These are phyloP conservation scores for Drosophila sucinea DNA, from an alignment of 1,140 invertebrate species.

Conservation along the genomic window DNA sequence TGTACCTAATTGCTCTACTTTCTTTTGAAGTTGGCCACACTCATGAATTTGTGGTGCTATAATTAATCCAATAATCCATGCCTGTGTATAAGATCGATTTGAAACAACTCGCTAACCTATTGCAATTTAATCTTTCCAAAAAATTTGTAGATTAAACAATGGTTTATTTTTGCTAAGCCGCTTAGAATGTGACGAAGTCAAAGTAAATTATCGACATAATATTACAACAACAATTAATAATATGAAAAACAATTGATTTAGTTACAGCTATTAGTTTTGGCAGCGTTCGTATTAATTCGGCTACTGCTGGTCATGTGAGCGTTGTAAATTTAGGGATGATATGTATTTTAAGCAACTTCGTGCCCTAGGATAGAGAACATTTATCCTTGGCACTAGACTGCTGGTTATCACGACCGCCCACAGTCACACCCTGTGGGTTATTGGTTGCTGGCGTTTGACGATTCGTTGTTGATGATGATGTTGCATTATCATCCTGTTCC, in stretches of 20 bases:
- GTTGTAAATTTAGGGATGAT: slow-evolving; percentile 27
- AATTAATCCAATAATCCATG: background rate
- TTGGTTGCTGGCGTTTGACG: slow-evolving; percentile 58
- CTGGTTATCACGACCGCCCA: slow-evolving; percentile 65
- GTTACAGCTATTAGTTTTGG: slow-evolving; percentile 51
- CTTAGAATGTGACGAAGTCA: slow-evolving; percentile 75
- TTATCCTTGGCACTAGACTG: slow-evolving; percentile 84
- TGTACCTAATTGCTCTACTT: too few species aligned
- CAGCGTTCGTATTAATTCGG: slow-evolving; percentile 28
- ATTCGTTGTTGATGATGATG: slow-evolving; percentile 51
- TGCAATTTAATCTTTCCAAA: slow-evolving; percentile 57
- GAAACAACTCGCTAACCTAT: background rate
- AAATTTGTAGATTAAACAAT: slow-evolving; percentile 53
- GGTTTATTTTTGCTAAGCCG: slow-evolving; percentile 72
- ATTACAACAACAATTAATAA: slow-evolving; percentile 46
- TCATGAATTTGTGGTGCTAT: too few species aligned
- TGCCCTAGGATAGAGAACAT: slow-evolving; percentile 84
- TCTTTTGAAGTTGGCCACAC: too few species aligned
- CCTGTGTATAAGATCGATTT: background rate
- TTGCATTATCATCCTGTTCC: slow-evolving; percentile 83
- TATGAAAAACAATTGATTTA: slow-evolving; percentile 35
- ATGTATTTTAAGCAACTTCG: background rate
- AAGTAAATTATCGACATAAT: slow-evolving; percentile 71
- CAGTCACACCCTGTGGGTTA: slow-evolving; percentile 57
- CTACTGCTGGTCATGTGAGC: slow-evolving; percentile 60